These are phyloP conservation scores for Anagyrus pseudococci DNA, from an alignment of 2,888 invertebrate species.

Conservation along the genomic window DNA sequence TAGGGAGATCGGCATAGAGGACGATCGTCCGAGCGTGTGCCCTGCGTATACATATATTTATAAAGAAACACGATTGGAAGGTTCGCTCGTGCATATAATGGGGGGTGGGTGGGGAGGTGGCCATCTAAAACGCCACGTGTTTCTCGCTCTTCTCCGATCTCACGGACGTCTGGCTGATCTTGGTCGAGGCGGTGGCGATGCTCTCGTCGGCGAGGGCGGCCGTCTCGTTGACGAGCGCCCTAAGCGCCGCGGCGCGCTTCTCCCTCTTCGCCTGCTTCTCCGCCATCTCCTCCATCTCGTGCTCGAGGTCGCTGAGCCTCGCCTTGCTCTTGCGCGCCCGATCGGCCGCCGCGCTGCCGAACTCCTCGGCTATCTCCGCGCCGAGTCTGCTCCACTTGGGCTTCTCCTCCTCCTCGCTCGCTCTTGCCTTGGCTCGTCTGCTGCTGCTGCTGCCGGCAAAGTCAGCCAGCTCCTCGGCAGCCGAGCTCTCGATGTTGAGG, in stretches of 20 bases:
- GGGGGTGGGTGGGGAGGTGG: neutral
- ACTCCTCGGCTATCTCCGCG: conserved; percentile 59
- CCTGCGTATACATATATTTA: no score
- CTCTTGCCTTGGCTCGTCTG: conserved; percentile 39
- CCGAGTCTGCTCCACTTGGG: conserved; percentile 72
- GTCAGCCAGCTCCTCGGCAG: conserved; percentile 62
- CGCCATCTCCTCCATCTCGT: conserved; percentile 76
- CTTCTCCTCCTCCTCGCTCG: conserved; percentile 46
- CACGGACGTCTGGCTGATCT: no score
- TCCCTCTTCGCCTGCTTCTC: conserved; percentile 76
- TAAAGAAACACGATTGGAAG: no score
- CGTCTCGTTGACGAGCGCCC: conserved; percentile 72
- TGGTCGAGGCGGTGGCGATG: conserved; percentile 41
- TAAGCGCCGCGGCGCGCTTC: conserved; percentile 73
- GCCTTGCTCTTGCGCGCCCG: conserved; percentile 73
- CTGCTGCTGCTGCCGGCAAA: conserved; percentile 40
- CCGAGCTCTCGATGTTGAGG: conserved; percentile 67
- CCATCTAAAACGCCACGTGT: conserved; percentile 56
- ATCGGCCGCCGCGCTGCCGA: conserved; percentile 68
- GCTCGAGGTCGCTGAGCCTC: conserved; percentile 75
- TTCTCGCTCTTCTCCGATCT: conserved; percentile 53
- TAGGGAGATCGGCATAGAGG: no score
- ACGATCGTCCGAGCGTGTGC: no score
- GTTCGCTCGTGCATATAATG: neutral
- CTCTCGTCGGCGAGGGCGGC: conserved; percentile 60